A percentile compares a stretch with the other conserved stretches of the same genome.
Evolutionary conservation across 2,797 vertebrate genomes (phyloP).

Genomic region (Pseudotriccus pelzelni): DNA sequence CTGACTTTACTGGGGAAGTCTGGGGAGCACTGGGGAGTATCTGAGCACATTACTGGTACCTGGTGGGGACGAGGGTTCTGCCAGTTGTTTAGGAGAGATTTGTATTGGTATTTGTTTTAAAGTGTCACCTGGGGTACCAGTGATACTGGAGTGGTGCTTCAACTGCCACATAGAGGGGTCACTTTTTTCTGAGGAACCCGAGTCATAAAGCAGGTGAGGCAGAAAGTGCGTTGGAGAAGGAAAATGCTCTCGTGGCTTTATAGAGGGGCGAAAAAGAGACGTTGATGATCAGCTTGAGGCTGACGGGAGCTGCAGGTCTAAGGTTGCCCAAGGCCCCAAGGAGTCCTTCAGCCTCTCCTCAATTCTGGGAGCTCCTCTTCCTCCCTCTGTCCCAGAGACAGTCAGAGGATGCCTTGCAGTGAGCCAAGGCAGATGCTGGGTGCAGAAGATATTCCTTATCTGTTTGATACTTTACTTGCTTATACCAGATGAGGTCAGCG

Average conservation of each 20-base stretch:
- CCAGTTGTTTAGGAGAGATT: background rate
- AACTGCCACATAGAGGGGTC: background rate
- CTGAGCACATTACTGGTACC: background rate
- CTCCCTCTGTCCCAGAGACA: background rate
- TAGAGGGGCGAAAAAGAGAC: background rate
- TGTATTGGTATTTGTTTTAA: background rate
- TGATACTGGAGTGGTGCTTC: background rate
- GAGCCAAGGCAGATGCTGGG: background rate
- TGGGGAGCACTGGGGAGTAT: background rate
- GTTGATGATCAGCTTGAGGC: background rate
- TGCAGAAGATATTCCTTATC: background rate
- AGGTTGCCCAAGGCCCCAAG: background rate
- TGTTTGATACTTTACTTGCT: background rate
- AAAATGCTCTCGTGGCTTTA: background rate
- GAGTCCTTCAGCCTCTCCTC: background rate
- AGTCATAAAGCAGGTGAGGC: background rate
- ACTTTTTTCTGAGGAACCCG: background rate
- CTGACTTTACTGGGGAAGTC: background rate
- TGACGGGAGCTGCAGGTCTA: background rate
- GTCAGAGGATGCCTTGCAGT: background rate
- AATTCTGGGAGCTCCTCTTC: background rate
- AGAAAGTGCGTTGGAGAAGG: background rate
- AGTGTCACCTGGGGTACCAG: background rate
- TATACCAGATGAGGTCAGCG: background rate
- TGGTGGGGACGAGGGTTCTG: fast-evolving